Percentiles rank a stretch among this genome's conserved stretches.
Conservation (phyloP, 2,113 vertebrate genomes). For the Engraulis encrasicolus region DNA sequence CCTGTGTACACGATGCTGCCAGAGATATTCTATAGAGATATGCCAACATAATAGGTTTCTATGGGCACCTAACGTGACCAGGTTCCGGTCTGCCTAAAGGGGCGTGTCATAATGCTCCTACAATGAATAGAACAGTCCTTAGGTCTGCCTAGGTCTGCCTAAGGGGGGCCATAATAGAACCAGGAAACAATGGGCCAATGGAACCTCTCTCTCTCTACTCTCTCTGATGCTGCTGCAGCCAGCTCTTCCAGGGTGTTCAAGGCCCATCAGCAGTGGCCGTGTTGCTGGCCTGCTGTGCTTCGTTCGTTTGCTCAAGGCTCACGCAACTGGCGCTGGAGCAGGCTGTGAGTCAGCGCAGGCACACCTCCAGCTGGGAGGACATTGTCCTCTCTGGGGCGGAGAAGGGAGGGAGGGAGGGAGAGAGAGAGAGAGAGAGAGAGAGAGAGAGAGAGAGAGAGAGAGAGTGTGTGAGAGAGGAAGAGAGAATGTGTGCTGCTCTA, state of each 20-base stretch:
- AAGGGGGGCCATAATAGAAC: too few species aligned
- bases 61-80: too few species aligned
- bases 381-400: slow-evolving; percentile 58
- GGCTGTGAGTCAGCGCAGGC: not conserved
- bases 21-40: too few species aligned
- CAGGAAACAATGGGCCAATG: too few species aligned
- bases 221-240: not conserved
- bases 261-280: not conserved
- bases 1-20: not conserved
- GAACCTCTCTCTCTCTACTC: too few species aligned
- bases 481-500: slow-evolving; percentile 41
- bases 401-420: slow-evolving; percentile 24
- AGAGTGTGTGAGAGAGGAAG: too few species aligned
- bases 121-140: too few species aligned
- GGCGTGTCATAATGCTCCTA: too few species aligned
- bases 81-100: too few species aligned
- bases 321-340: not conserved
- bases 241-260: too few species aligned
- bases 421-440: not conserved
- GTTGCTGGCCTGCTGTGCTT: not conserved
- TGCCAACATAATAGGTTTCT: too few species aligned
- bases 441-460: not conserved
- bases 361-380: slow-evolving; percentile 24
- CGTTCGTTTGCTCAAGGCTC: not conserved
- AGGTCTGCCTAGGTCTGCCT: too few species aligned